These are phyloP conservation scores for Galaxea fascicularis DNA, from an alignment of 92 coral and sea anemone genomes.

Conservation along the genomic window DNA sequence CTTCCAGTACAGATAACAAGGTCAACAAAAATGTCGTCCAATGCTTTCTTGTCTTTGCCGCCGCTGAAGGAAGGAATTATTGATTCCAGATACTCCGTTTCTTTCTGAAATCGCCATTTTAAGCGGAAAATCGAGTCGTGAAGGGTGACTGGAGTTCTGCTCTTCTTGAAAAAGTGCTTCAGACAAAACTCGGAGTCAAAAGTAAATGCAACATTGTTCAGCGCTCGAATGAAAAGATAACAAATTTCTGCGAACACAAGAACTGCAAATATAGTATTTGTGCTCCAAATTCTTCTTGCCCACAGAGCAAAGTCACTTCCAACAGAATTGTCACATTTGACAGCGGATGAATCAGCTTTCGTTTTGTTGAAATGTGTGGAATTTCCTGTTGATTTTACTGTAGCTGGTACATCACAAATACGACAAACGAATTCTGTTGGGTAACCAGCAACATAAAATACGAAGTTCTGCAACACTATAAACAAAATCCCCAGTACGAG, in stretches of 20 bases:
- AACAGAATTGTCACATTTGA: slow-evolving; percentile 52
- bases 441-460: slow-evolving; percentile 37
- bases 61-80: slow-evolving; percentile 23
- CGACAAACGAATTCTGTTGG: slow-evolving; percentile 44
- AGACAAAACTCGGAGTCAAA: slow-evolving; percentile 52
- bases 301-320: slow-evolving; percentile 29
- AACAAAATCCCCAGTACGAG: slow-evolving; percentile 34
- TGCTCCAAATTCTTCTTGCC: slow-evolving; percentile 14
- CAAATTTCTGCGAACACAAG: slow-evolving; percentile 30
- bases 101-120: neutral
- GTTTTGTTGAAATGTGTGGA: neutral
- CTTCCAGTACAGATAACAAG: slow-evolving; percentile 66
- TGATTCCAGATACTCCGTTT: slow-evolving; percentile 30
- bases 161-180: slow-evolving; percentile 24
- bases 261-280: slow-evolving; percentile 18
- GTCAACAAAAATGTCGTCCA: slow-evolving; percentile 59
- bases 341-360: neutral
- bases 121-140: neutral
- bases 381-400: neutral
- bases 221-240: slow-evolving; percentile 6
- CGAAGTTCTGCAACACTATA: slow-evolving; percentile 28
- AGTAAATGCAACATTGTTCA: neutral
- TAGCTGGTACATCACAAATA: neutral
- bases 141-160: slow-evolving; percentile 3
- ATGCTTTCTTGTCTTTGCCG: neutral